These are phyloP conservation scores for Lasiurus borealis DNA, from an alignment of 2,113 vertebrate genomes.

Conservation along the genomic window DNA sequence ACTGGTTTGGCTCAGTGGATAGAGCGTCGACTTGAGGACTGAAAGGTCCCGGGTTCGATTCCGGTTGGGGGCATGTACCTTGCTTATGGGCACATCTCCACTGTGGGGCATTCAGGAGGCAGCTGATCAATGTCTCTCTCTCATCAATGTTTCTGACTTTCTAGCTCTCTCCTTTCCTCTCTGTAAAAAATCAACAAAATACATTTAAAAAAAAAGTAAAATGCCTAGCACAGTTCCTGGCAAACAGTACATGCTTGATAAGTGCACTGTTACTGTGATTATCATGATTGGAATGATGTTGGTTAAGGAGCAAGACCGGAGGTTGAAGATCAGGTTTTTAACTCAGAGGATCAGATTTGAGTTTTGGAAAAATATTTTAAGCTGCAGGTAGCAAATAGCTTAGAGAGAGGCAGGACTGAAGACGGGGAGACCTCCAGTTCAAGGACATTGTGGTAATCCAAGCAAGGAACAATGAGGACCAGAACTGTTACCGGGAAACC, in stretches of 20 bases:
- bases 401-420: background rate
- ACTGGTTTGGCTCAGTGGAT: too few relatives aligned
- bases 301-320: background rate
- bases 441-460: background rate
- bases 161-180: too few relatives aligned
- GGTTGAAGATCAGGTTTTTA: background rate
- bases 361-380: conserved; percentile 12
- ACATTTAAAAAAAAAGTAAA: too few relatives aligned
- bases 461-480: background rate
- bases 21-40: too few relatives aligned
- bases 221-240: background rate
- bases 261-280: background rate
- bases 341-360: background rate
- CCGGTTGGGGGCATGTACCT: too few relatives aligned
- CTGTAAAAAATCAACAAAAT: too few relatives aligned
- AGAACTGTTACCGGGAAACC: background rate
- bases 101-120: too few relatives aligned
- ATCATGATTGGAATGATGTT: background rate
- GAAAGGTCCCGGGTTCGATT: too few relatives aligned
- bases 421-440: background rate
- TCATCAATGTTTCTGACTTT: too few relatives aligned
- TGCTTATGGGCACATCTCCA: too few relatives aligned
- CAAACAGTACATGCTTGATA: background rate
- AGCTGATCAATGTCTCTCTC: too few relatives aligned
- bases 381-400: background rate